Evolutionary conservation across 2,113 vertebrate genomes (phyloP).

Genomic region (Garra rufa): DNA sequence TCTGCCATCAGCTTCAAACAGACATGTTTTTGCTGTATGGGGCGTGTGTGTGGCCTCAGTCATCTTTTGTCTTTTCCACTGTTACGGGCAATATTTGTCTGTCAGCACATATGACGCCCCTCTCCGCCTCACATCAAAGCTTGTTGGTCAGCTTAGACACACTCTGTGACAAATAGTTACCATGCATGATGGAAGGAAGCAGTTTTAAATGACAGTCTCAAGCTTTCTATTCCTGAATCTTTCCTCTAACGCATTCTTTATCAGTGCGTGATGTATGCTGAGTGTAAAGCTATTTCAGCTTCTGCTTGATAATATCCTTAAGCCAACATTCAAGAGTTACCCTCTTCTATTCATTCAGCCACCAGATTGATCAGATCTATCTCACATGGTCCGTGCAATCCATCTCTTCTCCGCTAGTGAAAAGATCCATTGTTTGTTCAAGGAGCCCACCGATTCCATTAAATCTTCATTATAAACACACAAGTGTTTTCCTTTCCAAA

Average conservation of each 20-base stretch:
- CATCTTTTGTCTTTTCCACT: conserved; percentile 9
- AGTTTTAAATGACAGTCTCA: conserved; percentile 13
- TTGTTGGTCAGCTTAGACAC: neutral
- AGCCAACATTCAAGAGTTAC: neutral
- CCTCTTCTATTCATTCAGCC: neutral
- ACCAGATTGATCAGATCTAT: neutral
- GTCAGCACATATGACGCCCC: conserved; percentile 28
- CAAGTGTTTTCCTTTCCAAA: conserved; percentile 15
- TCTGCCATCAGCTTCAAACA: conserved; percentile 28
- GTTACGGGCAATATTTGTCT: conserved; percentile 35
- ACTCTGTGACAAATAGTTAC: conserved; percentile 32
- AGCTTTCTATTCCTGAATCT: neutral
- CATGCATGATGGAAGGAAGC: neutral
- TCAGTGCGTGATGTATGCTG: neutral
- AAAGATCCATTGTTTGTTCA: conserved; percentile 9
- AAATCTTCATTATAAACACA: conserved; percentile 4
- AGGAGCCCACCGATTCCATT: neutral
- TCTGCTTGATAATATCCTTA: conserved; percentile 34
- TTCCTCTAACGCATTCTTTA: conserved; percentile 10
- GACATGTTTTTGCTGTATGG: conserved; percentile 18
- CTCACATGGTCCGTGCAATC: neutral
- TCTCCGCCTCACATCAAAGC: conserved; percentile 43
- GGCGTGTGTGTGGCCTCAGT: conserved; percentile 8
- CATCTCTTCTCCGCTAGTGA: neutral
- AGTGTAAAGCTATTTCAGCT: neutral